Evolutionary conservation across 2,888 invertebrate genomes (phyloP), one percentile per base, ranked within the genome.

Genomic region (Aphidius colemani): DNA sequence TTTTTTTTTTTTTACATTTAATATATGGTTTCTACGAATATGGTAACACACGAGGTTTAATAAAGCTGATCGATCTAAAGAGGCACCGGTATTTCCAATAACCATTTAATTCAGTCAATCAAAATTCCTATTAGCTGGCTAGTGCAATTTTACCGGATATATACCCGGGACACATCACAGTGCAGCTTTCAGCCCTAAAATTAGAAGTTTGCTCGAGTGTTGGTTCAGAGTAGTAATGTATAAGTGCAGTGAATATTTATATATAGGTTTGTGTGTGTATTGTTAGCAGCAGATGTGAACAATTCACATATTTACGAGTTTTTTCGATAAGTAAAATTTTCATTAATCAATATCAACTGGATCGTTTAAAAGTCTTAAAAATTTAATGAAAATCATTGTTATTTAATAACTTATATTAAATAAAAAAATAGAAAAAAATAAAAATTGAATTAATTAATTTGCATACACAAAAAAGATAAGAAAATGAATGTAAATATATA

Each of bases 101-200:
- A 77, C 80, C 78, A 79, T 81, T 81, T 81, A 80, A 81, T 81
- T 80, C 78, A 76, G 79, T 81, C 80, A 80, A 81, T 81, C 81
- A 80, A 80, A 81, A 80, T 80, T 78, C 77, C 79, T 79, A 79
- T 81, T 79, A 81, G 77, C 77, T 75, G 59, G 71, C 75, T 71
- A 76, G 77, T 74, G 75, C 79, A 79, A 80, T 81, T 81, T 78
- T 70, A 75, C 70, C 72, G 75, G 74, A 75, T 78, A 75, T 75
- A 30, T 30, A 30, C 30, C 30, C 71, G 71, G 75, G 74, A 75
- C 75, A 74, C 73, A 72, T 75, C 74, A 71, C 59, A 56, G 8
- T 71, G 71, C 74, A 72, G 71, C 68, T 70, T 74, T 45, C 7
- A 30, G 48, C 57, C 46, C 30, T 9, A 39, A 73, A 79, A 79